Evolutionary conservation across 1,140 invertebrate species (phyloP).

Genomic region (Cotesia typhae): DNA sequence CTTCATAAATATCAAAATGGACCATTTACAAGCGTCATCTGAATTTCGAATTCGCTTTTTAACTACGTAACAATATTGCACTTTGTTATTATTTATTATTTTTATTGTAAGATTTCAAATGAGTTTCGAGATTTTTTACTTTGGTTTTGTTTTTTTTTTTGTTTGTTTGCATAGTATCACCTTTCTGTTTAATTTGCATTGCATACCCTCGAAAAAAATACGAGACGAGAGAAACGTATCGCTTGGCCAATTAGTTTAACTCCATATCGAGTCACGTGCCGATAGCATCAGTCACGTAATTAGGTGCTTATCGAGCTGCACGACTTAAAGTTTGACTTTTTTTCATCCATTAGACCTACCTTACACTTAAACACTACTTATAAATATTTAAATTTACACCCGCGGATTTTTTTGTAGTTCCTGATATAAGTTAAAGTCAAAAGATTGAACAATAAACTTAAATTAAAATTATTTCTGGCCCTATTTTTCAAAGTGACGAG

Average conservation of each 20-base stretch:
- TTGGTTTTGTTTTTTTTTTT: constrained; percentile 11
- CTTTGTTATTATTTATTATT: neutral
- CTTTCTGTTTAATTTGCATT: constrained; percentile 35
- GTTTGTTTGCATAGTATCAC: neutral
- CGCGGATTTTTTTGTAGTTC: too few relatives aligned
- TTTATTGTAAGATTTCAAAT: neutral
- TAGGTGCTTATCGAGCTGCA: constrained; percentile 48
- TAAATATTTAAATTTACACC: too few relatives aligned
- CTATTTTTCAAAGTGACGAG: too few relatives aligned
- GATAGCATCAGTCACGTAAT: constrained; percentile 47
- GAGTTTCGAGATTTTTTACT: neutral
- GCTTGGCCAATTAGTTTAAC: constrained; percentile 49
- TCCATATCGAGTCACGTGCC: constrained; percentile 38
- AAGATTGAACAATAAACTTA: too few relatives aligned
- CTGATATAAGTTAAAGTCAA: too few relatives aligned
- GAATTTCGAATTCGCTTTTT: too few relatives aligned
- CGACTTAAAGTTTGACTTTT: constrained; percentile 11
- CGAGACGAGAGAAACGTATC: constrained; percentile 34
- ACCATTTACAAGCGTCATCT: constrained; percentile 24
- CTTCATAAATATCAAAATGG: constrained; percentile 28
- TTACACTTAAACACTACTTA: neutral
- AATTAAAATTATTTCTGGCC: too few relatives aligned
- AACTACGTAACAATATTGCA: neutral
- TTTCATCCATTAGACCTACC: neutral
- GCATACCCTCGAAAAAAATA: constrained; percentile 18